Percentiles rank a stretch among this genome's conserved stretches.
Evolutionary conservation across 37 sponge, comb jelly and placozoan genomes (phyloP).

Genomic region (Diacarnus erythraeanus): DNA sequence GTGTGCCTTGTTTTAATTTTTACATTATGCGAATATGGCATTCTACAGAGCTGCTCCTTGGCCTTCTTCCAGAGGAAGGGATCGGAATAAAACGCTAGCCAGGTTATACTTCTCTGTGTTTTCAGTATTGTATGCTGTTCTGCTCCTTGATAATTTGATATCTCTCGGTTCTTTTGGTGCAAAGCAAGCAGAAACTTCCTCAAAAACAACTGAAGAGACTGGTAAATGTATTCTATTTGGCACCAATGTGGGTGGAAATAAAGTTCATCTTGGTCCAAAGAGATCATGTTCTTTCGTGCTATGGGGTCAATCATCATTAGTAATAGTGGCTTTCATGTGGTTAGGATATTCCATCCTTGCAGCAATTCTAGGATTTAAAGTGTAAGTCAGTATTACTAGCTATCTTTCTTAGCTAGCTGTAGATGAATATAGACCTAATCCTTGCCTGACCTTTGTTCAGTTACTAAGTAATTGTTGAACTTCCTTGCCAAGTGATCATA

Average conservation of each 20-base stretch:
- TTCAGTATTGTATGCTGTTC: background rate
- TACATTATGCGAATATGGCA: too few relatives aligned
- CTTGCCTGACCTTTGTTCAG: too few relatives aligned
- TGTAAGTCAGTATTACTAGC: slow-evolving; percentile 9
- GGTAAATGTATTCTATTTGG: slow-evolving; percentile 20
- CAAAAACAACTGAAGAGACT: too few relatives aligned
- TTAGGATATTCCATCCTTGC: background rate
- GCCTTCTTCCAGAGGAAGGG: too few relatives aligned
- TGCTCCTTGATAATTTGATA: background rate
- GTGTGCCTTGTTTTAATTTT: too few relatives aligned
- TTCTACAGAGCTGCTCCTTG: too few relatives aligned
- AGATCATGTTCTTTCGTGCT: background rate
- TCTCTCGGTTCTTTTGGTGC: slow-evolving; percentile 4
- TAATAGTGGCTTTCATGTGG: background rate
- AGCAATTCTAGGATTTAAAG: slow-evolving; percentile 5
- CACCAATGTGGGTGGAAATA: background rate
- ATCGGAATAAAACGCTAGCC: too few relatives aligned
- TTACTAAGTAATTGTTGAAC: too few relatives aligned
- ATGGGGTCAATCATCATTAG: slow-evolving; percentile 1
- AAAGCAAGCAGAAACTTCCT: too few relatives aligned
- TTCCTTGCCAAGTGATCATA: too few relatives aligned
- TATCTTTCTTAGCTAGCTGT: too few relatives aligned
- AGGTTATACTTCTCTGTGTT: background rate
- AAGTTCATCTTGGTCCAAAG: background rate
- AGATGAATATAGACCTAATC: too few relatives aligned